These are phyloP conservation scores for Peribatodes rhomboidaria DNA, from an alignment of 2,888 invertebrate genomes.

Conservation along the genomic window DNA sequence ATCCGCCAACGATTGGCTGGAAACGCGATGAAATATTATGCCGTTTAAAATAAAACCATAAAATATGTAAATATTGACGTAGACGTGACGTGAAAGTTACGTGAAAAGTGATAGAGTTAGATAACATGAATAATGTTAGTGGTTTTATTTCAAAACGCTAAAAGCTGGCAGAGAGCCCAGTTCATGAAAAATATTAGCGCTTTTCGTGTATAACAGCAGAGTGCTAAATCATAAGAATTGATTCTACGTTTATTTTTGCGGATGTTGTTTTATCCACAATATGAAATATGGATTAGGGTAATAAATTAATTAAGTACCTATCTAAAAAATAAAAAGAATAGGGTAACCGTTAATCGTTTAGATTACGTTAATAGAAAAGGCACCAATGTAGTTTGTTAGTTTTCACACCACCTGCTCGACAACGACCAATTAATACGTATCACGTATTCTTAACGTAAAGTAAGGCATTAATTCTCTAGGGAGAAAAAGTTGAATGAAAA, in stretches of 20 bases:
- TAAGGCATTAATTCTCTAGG: too few species aligned
- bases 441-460: too few species aligned
- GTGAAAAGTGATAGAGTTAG: constrained; percentile 43
- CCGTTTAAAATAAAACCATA: constrained; percentile 25
- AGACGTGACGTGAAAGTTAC: constrained; percentile 43
- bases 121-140: constrained; percentile 31
- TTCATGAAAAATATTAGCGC: constrained; percentile 16
- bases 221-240: constrained; percentile 17
- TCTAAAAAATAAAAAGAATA: background rate
- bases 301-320: background rate
- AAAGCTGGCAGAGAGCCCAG: constrained; percentile 27
- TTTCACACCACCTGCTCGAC: too few species aligned
- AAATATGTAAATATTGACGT: constrained; percentile 38
- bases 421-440: too few species aligned
- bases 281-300: background rate
- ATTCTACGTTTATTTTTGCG: constrained; percentile 13
- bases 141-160: constrained; percentile 26
- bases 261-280: constrained; percentile 8
- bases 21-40: constrained; percentile 12
- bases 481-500: too few species aligned
- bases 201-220: background rate
- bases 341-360: background rate
- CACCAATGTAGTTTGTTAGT: too few species aligned
- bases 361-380: background rate
- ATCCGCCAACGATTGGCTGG: background rate